These are phyloP conservation scores for Platorchestia sp. DNA, from an alignment of 1,140 invertebrate genomes.

Conservation along the genomic window DNA sequence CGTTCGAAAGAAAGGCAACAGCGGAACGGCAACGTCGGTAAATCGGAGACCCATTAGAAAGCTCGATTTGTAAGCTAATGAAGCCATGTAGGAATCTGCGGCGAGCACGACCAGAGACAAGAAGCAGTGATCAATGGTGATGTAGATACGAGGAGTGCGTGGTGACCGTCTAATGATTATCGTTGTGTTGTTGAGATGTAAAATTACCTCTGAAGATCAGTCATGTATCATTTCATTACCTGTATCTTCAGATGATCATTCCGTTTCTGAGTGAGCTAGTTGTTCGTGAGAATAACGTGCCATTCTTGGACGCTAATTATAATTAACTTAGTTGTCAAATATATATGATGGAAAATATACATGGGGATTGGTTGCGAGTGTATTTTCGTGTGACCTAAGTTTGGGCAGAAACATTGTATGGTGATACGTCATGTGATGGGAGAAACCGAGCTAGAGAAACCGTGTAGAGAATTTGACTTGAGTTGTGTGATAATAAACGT, in stretches of 20 bases:
- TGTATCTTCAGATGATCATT: neutral
- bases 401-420: neutral
- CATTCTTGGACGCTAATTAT: neutral
- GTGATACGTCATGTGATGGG: neutral
- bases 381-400: neutral
- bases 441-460: too few species aligned
- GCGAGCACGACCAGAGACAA: conserved; percentile 4
- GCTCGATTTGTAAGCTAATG: conserved; percentile 53
- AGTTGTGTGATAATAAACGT: neutral
- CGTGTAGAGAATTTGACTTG: neutral
- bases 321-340: neutral
- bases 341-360: neutral
- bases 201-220: neutral
- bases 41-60: conserved; percentile 40
- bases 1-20: conserved; percentile 34
- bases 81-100: conserved; percentile 14
- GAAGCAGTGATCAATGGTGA: conserved; percentile 3
- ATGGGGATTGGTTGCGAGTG: neutral
- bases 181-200: neutral
- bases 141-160: neutral
- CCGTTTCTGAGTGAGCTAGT: neutral
- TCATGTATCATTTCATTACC: neutral
- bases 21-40: neutral
- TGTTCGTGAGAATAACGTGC: neutral
- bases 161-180: neutral